A percentile compares a stretch with the other conserved stretches of the same genome.
These are phyloP conservation scores for Pocillopora meandrina DNA, from an alignment of 92 coral and sea anemone genomes.

Conservation along the genomic window DNA sequence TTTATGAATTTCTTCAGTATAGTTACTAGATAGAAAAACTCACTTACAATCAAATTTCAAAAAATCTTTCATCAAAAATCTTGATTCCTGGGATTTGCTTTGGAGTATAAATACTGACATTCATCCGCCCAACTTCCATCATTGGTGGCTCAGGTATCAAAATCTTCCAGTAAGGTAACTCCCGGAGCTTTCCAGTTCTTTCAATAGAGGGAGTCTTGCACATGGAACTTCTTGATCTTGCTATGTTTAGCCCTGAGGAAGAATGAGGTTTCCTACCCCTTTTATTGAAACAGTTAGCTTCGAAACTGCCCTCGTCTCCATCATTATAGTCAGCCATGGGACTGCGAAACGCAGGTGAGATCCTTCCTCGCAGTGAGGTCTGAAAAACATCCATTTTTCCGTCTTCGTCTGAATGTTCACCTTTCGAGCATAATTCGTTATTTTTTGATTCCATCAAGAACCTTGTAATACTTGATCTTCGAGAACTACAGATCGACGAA, in stretches of 20 bases:
- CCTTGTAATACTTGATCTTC: slow-evolving; percentile 62
- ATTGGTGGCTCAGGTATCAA: slow-evolving; percentile 93
- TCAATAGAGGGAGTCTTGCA: slow-evolving; percentile 52
- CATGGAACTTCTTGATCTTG: slow-evolving; percentile 19
- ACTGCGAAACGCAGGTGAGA: background rate
- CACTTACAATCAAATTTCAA: slow-evolving; percentile 62
- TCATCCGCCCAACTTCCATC: slow-evolving; percentile 89
- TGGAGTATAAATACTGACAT: slow-evolving; percentile 95
- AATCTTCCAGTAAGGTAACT: slow-evolving; percentile 81
- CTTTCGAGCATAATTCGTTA: background rate
- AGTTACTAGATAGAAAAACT: background rate
- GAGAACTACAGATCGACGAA: slow-evolving; percentile 50
- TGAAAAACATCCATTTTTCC: background rate
- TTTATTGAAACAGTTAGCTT: slow-evolving; percentile 15
- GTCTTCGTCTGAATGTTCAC: slow-evolving; percentile 27
- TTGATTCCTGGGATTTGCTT: slow-evolving; percentile 94
- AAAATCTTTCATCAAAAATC: slow-evolving; percentile 89
- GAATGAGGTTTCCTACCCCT: background rate
- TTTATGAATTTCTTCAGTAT: no score
- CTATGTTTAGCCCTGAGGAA: background rate
- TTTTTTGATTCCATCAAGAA: slow-evolving; percentile 37
- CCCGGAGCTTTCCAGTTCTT: slow-evolving; percentile 75
- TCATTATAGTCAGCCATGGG: slow-evolving; percentile 14
- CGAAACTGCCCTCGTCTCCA: slow-evolving; percentile 1
- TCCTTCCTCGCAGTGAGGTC: background rate